Base-by-base conservation (phyloP, 2,888 invertebrate genomes). In the Acleris cristana region DNA sequence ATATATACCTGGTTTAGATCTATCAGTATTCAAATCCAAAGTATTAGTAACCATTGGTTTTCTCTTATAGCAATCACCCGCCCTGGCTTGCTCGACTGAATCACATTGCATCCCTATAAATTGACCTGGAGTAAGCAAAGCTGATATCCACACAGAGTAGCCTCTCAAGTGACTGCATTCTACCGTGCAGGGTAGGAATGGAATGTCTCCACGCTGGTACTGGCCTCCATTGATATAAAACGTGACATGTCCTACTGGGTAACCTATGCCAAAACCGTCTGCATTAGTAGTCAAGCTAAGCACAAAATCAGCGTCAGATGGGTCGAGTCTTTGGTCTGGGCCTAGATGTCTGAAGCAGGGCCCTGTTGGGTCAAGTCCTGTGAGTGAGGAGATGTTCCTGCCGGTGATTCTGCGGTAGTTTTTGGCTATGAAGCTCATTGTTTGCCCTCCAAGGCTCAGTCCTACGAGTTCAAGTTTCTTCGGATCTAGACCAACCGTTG, bases 81-180 rank as follows among this genome's bases (percentile, higher is more conserved):
- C 69, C 53, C 86, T 77, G 0, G 86, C 86, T 63, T 85, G 79
- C 64, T 86, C 82, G 0, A 85, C 80, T 0, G 83, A 79, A 19
- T 79, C 78, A 66, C 86, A 87, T 64, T 82, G 76, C 6, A 87
- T 72, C 0, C 78, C 86, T 44, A 86, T 79, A 49, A 86, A 87
- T 1, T 72, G 70, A 4, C 78, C 65, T 0, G 80, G 86, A 45
- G 85, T 70, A 1, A 79, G 56, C 7, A 87, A 56, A 0, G 84
- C 80, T 0, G 84, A 70, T 18, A 83, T 26, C 86, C 86, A 87
- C 7, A 86, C 1, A 0, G 77, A 76, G 21, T 72, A 83, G 0
- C 83, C 70, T n/a, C 84, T 70, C 0, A 81, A 56, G 67, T 86
- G 86, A 61, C 86, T 85, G 59, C 86, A 86, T 0, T 84, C 0